Evolutionary conservation across 2,888 invertebrate species (phyloP).

Genomic region (Caenorhabditis becei): DNA sequence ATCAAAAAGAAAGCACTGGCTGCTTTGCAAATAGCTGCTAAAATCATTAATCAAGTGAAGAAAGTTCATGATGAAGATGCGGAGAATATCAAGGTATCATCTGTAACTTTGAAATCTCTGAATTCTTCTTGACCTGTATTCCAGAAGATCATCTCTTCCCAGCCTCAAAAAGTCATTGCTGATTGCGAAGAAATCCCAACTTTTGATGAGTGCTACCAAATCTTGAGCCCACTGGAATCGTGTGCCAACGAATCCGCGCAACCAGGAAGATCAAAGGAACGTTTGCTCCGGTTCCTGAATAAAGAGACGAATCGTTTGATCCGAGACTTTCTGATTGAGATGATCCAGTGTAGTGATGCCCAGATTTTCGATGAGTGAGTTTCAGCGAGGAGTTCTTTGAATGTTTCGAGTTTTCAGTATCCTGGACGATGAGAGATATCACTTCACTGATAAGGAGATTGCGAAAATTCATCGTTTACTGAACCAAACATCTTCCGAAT

Average conservation of each 20-base stretch:
- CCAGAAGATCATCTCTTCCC: no score
- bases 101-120: no score
- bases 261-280: not conserved
- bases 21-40: no score
- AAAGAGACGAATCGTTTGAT: not conserved
- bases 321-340: not conserved
- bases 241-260: not conserved
- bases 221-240: no score
- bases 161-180: no score
- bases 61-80: no score
- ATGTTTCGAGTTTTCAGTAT: not conserved
- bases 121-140: no score
- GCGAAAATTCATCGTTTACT: not conserved
- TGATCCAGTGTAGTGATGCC: conserved; percentile 2
- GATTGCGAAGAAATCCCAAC: no score
- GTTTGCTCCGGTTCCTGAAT: not conserved
- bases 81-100: no score
- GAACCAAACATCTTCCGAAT: not conserved
- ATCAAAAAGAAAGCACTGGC: no score
- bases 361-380: conserved; percentile 1
- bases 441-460: conserved; percentile 5
- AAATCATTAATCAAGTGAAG: no score
- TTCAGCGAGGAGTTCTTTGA: not conserved
- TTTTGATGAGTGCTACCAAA: no score
- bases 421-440: not conserved